These are phyloP conservation scores for Chrysotoxum bicinctum DNA, from an alignment of 2,888 invertebrate species.

Conservation along the genomic window DNA sequence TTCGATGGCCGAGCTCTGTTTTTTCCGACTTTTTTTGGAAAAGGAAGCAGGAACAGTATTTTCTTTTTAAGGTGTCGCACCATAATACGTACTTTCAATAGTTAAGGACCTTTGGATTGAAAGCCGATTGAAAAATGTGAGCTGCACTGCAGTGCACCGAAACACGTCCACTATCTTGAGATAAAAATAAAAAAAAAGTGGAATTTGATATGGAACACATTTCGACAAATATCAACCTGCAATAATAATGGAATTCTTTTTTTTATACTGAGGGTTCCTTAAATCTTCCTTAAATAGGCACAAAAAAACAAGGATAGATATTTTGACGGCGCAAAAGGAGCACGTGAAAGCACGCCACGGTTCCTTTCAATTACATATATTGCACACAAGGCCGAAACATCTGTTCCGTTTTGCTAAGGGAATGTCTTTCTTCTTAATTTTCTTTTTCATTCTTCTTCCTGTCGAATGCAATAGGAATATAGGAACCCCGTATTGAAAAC, in stretches of 20 bases:
- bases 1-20: neutral
- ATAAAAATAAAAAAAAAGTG: conserved; percentile 25
- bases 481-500: neutral
- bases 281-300: neutral
- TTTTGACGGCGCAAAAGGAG: conserved; percentile 3
- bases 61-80: neutral
- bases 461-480: conserved; percentile 31
- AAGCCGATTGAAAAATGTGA: neutral
- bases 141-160: neutral
- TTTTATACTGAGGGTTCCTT: neutral
- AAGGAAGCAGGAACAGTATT: neutral
- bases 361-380: conserved; percentile 39
- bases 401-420: conserved; percentile 39
- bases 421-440: conserved; percentile 38
- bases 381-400: conserved; percentile 53
- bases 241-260: conserved; percentile 2
- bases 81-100: neutral
- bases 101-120: neutral
- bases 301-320: conserved; percentile 7
- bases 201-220: conserved; percentile 53
- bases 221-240: conserved; percentile 31
- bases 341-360: conserved; percentile 37
- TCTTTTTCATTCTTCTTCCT: conserved; percentile 46
- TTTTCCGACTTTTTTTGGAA: neutral
- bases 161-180: neutral